Conservation (phyloP, 2,113 vertebrate species). For the Gobio gobio region DNA sequence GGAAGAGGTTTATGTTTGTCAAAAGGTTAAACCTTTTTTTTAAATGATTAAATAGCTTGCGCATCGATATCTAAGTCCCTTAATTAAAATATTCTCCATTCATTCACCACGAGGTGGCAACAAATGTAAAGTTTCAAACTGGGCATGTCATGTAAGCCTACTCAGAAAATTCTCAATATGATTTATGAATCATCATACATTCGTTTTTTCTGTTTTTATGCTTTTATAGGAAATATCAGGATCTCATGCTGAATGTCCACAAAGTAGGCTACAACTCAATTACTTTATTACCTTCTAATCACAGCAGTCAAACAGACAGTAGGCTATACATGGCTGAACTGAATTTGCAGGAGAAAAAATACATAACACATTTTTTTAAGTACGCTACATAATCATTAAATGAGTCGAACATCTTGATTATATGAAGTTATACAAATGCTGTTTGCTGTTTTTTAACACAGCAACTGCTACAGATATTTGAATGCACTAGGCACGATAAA, state of each 20-base stretch:
- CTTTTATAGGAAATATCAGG: neutral
- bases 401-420: neutral
- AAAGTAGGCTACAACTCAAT: neutral
- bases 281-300: neutral
- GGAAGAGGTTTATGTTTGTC: neutral
- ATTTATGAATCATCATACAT: neutral
- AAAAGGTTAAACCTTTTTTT: neutral
- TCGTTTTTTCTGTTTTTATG: neutral
- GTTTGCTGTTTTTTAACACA: neutral
- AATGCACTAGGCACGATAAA: neutral
- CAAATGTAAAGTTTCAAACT: neutral
- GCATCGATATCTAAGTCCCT: neutral
- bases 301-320: neutral
- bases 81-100: neutral
- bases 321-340: neutral
- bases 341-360: neutral
- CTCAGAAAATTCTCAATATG: neutral
- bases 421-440: neutral
- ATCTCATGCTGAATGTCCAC: neutral
- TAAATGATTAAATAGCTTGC: neutral
- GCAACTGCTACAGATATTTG: neutral
- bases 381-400: neutral
- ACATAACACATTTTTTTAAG: too few relatives aligned
- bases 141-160: neutral
- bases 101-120: slow-evolving; percentile 19